phyloP scores from a whole-genome alignment of 1,140 invertebrate genomes.

The Diploscapter pachys region DNA sequence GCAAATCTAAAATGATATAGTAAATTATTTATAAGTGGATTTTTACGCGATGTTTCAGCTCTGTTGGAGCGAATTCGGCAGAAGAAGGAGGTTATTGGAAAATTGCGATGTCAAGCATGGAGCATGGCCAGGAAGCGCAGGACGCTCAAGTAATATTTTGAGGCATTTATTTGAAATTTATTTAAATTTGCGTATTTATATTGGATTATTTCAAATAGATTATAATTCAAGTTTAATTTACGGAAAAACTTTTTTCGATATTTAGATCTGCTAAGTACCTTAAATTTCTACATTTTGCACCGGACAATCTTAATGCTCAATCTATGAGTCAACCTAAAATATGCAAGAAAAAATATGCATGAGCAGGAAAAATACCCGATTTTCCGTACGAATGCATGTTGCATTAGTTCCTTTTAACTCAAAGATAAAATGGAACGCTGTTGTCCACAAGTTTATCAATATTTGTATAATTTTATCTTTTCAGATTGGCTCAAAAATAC shows the following conservation, averaged over 20 bases:
- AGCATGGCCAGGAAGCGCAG: conserved; percentile 78
- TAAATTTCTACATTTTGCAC: background rate
- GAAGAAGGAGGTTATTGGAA: conserved; percentile 84
- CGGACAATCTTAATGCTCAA: too few relatives aligned
- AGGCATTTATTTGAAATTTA: background rate
- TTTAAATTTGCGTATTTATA: background rate
- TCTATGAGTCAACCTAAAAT: too few relatives aligned
- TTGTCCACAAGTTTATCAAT: too few relatives aligned
- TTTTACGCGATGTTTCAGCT: conserved; percentile 51
- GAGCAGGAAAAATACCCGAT: background rate
- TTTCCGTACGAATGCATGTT: background rate
- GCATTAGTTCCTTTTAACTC: background rate
- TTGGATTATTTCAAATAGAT: background rate
- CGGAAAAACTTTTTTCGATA: background rate
- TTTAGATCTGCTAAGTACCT: background rate
- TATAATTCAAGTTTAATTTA: background rate
- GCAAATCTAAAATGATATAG: too few relatives aligned
- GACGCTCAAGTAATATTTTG: conserved; percentile 65
- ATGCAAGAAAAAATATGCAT: too few relatives aligned
- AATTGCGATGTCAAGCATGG: conserved; percentile 82
- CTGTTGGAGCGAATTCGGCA: conserved; percentile 83
- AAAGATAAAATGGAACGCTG: background rate
- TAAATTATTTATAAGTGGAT: too few relatives aligned
- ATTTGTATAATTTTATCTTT: conserved; percentile 1
- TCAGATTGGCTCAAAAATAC: conserved; percentile 41